Percentiles rank a stretch among this genome's conserved stretches.
phyloP scores from a whole-genome alignment of 2,888 invertebrate genomes.

The Erannis defoliaria region DNA sequence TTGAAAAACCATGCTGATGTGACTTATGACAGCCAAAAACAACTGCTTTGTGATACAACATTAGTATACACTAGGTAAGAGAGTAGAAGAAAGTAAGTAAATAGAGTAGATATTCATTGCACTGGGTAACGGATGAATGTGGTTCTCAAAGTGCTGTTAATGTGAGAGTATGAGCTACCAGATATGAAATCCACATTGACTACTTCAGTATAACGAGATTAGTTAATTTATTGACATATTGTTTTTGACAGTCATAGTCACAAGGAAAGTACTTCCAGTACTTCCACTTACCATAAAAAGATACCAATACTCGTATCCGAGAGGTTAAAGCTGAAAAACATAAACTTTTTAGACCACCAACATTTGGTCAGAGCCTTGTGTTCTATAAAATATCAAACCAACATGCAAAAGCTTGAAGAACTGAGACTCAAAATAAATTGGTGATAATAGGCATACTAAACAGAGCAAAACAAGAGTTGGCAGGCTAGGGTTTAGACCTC shows the following conservation, averaged over 20 bases:
- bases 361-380: constrained; percentile 52
- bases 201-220: background rate
- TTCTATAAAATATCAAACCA: constrained; percentile 48
- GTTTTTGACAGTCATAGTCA: constrained; percentile 64
- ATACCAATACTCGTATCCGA: constrained; percentile 83
- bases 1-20: constrained; percentile 51
- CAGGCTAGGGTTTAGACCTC: too few relatives aligned
- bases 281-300: constrained; percentile 84
- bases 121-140: background rate
- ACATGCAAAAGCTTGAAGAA: constrained; percentile 50
- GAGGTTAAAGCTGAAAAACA: constrained; percentile 84
- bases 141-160: background rate
- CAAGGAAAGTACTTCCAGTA: constrained; percentile 79
- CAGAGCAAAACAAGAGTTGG: background rate
- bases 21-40: constrained; percentile 55
- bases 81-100: background rate
- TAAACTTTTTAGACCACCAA: constrained; percentile 76
- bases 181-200: constrained; percentile 12
- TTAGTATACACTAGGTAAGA: constrained; percentile 5
- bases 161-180: background rate
- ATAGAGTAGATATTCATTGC: constrained; percentile 9
- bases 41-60: constrained; percentile 24
- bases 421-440: constrained; percentile 28
- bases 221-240: background rate
- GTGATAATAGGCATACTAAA: background rate